These are phyloP conservation scores for Neria commutata DNA, from an alignment of 2,888 invertebrate species.

Conservation along the genomic window DNA sequence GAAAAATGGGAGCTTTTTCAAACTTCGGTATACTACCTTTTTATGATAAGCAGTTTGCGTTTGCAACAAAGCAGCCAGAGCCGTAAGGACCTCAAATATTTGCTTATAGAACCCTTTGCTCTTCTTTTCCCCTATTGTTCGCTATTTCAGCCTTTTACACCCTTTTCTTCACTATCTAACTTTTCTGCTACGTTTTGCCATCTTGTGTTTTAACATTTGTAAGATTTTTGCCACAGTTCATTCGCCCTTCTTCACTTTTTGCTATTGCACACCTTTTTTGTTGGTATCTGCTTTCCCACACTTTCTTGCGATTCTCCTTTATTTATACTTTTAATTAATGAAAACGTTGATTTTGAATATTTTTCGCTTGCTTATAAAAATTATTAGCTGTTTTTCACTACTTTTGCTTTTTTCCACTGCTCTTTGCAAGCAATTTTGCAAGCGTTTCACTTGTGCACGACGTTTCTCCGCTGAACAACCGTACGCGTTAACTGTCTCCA, in stretches of 20 bases:
- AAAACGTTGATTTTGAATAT: conserved; percentile 21
- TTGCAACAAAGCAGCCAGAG: conserved; percentile 17
- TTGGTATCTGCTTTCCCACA: neutral
- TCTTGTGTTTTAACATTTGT: conserved; percentile 31
- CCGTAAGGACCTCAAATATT: conserved; percentile 15
- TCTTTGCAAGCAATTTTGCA: conserved; percentile 34
- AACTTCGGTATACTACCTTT: conserved; percentile 19
- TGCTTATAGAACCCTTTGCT: conserved; percentile 12
- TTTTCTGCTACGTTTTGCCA: conserved; percentile 17
- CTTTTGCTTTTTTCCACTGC: conserved; percentile 20
- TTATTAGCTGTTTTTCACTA: conserved; percentile 17
- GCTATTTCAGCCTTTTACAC: conserved; percentile 26
- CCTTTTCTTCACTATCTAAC: conserved; percentile 14
- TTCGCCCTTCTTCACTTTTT: conserved; percentile 18
- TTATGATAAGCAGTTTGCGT: too few species aligned
- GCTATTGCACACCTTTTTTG: neutral
- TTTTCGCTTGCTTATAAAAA: conserved; percentile 16
- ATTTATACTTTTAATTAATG: conserved; percentile 15
- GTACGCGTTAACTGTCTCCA: conserved; percentile 61
- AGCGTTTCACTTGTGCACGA: conserved; percentile 35
- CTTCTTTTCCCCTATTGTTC: conserved; percentile 12
- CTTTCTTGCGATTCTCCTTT: neutral
- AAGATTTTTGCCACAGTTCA: too few species aligned
- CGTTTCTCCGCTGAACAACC: conserved; percentile 52
- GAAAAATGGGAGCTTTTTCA: too few species aligned